Conservation (phyloP, 2,113 vertebrate genomes). For the Chamaetylas fuelleborni region DNA sequence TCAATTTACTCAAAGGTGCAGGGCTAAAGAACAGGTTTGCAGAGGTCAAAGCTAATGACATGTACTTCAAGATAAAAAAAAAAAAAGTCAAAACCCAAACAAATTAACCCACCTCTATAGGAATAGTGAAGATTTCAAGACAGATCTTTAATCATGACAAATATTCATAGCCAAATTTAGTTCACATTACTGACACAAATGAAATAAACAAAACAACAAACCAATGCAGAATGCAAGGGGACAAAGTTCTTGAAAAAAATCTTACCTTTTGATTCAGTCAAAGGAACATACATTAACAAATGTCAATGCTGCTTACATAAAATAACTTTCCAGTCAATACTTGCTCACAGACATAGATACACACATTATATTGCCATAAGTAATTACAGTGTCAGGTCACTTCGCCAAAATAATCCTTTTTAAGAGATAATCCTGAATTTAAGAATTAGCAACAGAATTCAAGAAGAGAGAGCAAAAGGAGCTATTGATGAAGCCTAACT, state of each 20-base stretch:
- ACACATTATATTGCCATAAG: neutral
- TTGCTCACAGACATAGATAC: neutral
- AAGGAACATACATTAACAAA: neutral
- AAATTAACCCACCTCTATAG: neutral
- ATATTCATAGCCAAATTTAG: slow-evolving; percentile 44
- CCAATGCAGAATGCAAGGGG: neutral
- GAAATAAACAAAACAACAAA: neutral
- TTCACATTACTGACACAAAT: slow-evolving; percentile 18
- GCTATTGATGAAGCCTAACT: neutral
- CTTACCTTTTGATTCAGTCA: neutral
- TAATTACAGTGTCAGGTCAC: slow-evolving; percentile 28
- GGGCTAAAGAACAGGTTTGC: neutral
- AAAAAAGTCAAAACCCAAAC: neutral
- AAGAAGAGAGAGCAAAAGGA: neutral
- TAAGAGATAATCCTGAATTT: neutral
- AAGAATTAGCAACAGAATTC: neutral
- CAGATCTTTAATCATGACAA: slow-evolving; percentile 63
- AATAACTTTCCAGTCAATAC: neutral
- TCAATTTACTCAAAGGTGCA: neutral
- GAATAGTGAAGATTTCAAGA: slow-evolving; percentile 11
- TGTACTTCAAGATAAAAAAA: neutral
- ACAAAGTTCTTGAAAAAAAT: neutral
- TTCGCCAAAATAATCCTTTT: slow-evolving; percentile 6
- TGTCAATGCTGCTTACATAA: neutral
- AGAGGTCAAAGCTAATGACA: neutral